Evolutionary conservation across 2,797 vertebrate species (phyloP).

Genomic region (Pipistrellus nathusii): DNA sequence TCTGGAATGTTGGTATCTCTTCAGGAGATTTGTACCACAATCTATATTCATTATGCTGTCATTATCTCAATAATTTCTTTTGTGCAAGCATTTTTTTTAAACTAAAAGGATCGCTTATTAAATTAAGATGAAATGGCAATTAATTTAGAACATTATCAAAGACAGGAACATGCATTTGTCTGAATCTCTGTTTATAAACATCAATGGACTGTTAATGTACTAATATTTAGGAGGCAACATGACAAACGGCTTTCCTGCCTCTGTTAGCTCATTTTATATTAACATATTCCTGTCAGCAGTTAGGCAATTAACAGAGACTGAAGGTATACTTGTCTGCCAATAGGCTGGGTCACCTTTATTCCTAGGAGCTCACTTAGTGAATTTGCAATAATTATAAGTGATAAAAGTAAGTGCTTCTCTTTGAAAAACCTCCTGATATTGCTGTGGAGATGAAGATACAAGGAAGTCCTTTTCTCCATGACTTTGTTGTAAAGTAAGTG

Average conservation of each 20-base stretch:
- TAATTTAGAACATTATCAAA: slow-evolving; percentile 80
- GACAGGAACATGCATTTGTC: slow-evolving; percentile 49
- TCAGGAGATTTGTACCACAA: slow-evolving; percentile 77
- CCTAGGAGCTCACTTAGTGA: not conserved
- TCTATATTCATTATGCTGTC: slow-evolving; percentile 73
- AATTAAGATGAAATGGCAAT: slow-evolving; percentile 82
- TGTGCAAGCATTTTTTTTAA: slow-evolving; percentile 69
- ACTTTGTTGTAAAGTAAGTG: not conserved
- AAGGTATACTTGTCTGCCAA: slow-evolving; percentile 52
- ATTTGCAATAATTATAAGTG: slow-evolving; percentile 21
- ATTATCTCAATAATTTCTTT: slow-evolving; percentile 81
- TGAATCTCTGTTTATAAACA: slow-evolving; percentile 78
- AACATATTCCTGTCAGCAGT: slow-evolving; percentile 81
- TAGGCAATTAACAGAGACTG: slow-evolving; percentile 83
- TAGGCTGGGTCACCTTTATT: slow-evolving; percentile 65
- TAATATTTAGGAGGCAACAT: slow-evolving; percentile 73
- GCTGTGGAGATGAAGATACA: not conserved
- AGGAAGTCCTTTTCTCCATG: not conserved
- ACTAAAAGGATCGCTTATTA: slow-evolving; percentile 73
- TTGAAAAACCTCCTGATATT: slow-evolving; percentile 10
- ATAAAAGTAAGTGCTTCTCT: slow-evolving; percentile 45
- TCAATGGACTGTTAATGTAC: slow-evolving; percentile 69
- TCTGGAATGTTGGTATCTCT: slow-evolving; percentile 57
- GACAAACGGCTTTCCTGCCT: slow-evolving; percentile 78
- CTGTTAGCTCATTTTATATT: slow-evolving; percentile 77